phyloP scores from a whole-genome alignment of 2,113 vertebrate genomes.

The Paedocypris sp. region DNA sequence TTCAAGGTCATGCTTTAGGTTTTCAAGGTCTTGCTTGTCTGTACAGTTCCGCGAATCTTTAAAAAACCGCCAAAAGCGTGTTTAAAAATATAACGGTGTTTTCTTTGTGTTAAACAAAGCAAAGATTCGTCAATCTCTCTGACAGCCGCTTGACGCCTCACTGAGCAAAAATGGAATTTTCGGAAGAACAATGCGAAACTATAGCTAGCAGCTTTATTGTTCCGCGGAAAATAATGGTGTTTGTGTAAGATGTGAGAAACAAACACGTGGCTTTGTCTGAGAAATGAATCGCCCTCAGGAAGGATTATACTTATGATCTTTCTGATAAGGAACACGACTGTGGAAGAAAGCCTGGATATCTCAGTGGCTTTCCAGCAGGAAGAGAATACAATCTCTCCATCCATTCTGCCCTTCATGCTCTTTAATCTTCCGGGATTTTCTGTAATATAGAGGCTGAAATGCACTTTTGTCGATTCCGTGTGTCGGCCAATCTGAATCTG shows the following conservation, averaged over 20 bases:
- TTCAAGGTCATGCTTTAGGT: slow-evolving; percentile 11
- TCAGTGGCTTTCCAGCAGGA: slow-evolving; percentile 9
- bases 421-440: slow-evolving; percentile 52
- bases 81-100: too few species aligned
- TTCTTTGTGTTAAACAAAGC: too few species aligned
- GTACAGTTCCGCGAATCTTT: too few species aligned
- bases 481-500: slow-evolving; percentile 7
- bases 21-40: neutral
- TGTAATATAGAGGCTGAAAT: slow-evolving; percentile 45
- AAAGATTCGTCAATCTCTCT: neutral
- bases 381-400: slow-evolving; percentile 40
- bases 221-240: neutral
- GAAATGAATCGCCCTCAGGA: slow-evolving; percentile 22
- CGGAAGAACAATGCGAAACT: slow-evolving; percentile 2
- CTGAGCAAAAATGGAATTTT: neutral
- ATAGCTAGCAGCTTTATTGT: neutral
- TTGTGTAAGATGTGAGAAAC: neutral
- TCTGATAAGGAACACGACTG: slow-evolving; percentile 26
- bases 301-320: slow-evolving; percentile 34
- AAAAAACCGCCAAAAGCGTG: too few species aligned
- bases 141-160: neutral
- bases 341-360: slow-evolving; percentile 6
- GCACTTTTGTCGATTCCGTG: slow-evolving; percentile 31
- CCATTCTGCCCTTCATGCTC: slow-evolving; percentile 26
- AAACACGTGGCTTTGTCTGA: slow-evolving; percentile 19